Base-by-base conservation (phyloP, 2,888 invertebrate species). In the Xanthostigma xanthostigma region DNA sequence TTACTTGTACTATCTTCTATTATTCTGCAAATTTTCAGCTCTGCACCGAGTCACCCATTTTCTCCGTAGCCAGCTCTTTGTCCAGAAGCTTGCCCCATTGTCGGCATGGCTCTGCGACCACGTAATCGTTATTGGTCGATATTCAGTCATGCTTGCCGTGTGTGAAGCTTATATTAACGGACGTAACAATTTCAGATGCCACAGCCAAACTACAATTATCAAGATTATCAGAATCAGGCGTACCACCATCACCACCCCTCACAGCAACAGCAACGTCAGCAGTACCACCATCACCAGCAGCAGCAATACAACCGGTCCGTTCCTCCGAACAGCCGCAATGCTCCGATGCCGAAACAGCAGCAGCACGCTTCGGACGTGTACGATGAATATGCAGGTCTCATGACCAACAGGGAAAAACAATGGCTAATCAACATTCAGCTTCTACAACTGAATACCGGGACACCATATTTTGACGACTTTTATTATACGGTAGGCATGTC, bases 371-470 rank as follows among this genome's bases (percentile, higher is more conserved):
- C 27, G 46, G 52, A 36, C 45, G 49, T 35, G 10, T 58, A 69
- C 52, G 90, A 92, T 59, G 87, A 88, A 55, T 94, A 90, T 63
- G 84, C 86, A 0, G 95, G 94, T 1, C 72, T 97, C 10, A 97
- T 98, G 97, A 88, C 88, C 11, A 79, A 79, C 53, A 76, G 89
- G 34, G 97, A 98, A 64, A 94, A 95, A 59, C 93, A 95, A 57
- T 96, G 96, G 93, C 72, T 98, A 10, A 81, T 94, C 54, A 93
- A 92, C 63, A 96, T 98, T 56, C 97, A 97, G 65, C 72, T 94
- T 64, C 66, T 94, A 51, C 96, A 96, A 62, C 73, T 96, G 1
- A 91, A 93, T 62, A 91, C 92, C 0, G 93, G 91, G 46, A 92
- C 95, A 51, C 96, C 97, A 0, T 93, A 92, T 64, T 81, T 93